Percentiles rank a stretch among this genome's conserved stretches.
Conservation (phyloP, 2,888 invertebrate species). For the Orchesella flavescens region DNA sequence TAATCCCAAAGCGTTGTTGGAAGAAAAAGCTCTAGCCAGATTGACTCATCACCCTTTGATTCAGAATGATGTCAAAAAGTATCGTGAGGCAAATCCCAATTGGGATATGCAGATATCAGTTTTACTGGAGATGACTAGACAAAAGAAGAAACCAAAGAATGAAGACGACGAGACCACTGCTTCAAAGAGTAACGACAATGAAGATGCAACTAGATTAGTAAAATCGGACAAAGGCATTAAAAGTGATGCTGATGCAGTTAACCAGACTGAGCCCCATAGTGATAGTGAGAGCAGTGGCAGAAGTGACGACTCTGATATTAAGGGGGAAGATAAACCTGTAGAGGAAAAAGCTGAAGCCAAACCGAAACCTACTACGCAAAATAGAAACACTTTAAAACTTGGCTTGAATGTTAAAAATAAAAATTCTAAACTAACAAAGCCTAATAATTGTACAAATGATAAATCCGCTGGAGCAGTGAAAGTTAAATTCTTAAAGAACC, state of each 20-base stretch:
- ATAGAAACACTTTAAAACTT: neutral
- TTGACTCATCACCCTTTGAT: slow-evolving; percentile 63
- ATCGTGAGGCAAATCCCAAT: slow-evolving; percentile 67
- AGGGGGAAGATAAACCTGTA: neutral
- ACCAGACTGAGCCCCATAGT: neutral
- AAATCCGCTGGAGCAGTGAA: slow-evolving; percentile 69
- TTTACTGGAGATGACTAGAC: slow-evolving; percentile 63
- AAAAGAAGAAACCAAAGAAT: slow-evolving; percentile 50
- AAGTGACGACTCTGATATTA: neutral
- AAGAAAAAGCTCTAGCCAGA: slow-evolving; percentile 63
- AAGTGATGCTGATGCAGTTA: slow-evolving; percentile 2
- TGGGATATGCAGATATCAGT: slow-evolving; percentile 71
- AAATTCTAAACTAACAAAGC: neutral
- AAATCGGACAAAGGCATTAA: slow-evolving; percentile 7
- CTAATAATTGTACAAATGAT: too few relatives aligned
- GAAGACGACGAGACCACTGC: slow-evolving; percentile 12
- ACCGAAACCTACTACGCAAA: neutral
- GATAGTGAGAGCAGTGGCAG: neutral
- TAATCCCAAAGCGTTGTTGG: slow-evolving; percentile 33
- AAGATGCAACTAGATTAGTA: neutral
- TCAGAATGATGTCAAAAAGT: slow-evolving; percentile 59
- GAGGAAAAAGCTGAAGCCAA: neutral
- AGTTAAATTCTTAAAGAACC: slow-evolving; percentile 67
- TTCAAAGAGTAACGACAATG: neutral
- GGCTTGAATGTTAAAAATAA: neutral